A percentile compares a stretch with the other conserved stretches of the same genome.
These are phyloP conservation scores for Dendronephthya gigantea DNA, from an alignment of 64 coral and sea anemone genomes.

Conservation along the genomic window DNA sequence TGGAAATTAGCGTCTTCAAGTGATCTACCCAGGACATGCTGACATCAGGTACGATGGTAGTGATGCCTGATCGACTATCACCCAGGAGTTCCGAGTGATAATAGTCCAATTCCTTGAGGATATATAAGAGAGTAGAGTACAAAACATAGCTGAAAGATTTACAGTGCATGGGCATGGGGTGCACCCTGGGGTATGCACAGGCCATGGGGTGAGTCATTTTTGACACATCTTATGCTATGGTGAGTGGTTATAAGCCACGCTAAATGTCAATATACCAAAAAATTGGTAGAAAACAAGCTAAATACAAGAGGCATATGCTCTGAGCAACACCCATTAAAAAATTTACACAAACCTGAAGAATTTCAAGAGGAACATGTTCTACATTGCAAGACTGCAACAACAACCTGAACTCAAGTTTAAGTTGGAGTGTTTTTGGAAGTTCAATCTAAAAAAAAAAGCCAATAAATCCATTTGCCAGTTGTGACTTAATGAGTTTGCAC, in stretches of 20 bases:
- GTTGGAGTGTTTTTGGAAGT: background rate
- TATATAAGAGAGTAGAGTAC: constrained; percentile 3
- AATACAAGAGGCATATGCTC: too few relatives aligned
- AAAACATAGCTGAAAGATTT: too few relatives aligned
- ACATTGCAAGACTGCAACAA: background rate
- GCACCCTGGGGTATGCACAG: too few relatives aligned
- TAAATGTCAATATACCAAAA: too few relatives aligned
- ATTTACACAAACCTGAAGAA: background rate
- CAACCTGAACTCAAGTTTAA: background rate
- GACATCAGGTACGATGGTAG: constrained; percentile 4
- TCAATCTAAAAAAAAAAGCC: background rate
- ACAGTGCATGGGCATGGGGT: too few relatives aligned
- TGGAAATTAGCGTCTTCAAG: constrained; percentile 22
- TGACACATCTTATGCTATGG: too few relatives aligned
- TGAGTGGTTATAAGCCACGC: too few relatives aligned
- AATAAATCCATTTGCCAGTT: background rate
- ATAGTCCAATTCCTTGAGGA: constrained; percentile 66
- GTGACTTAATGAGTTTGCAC: too few relatives aligned
- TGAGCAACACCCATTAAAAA: too few relatives aligned
- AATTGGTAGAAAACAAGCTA: too few relatives aligned
- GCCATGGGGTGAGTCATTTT: too few relatives aligned
- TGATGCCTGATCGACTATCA: constrained; percentile 10
- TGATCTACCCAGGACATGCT: constrained; percentile 42
- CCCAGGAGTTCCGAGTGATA: constrained; percentile 78
- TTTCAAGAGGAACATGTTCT: background rate